Evolutionary conservation across 2,797 vertebrate species (phyloP), one percentile per base, ranked within the genome.

Genomic region (Enteromius radiatus): DNA sequence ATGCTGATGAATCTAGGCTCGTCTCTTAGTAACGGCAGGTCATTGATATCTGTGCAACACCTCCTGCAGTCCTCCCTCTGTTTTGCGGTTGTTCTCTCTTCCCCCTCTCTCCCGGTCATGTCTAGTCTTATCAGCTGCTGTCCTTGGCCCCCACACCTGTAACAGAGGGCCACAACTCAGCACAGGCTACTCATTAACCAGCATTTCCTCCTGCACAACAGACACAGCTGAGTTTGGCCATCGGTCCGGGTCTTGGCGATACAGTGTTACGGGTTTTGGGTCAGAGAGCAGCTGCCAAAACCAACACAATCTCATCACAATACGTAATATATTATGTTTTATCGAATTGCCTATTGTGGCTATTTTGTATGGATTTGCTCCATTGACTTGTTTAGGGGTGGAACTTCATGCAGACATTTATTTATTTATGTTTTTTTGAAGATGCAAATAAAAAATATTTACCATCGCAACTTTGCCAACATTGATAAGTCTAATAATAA

Each of bases 181-280:
- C 82, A 52, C 45, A 1, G 56, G 89, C 92, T 93, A 94, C 90
- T 92, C 88, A 95, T 95, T 95, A 95, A 95, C 95, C 92, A 93
- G 90, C 85, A 94, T 93, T 95, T 95, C 93, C 94, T 95, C 94
- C 94, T 91, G 93, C 92, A 85, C 86, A 77, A 81, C 73, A 79
- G 65, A 80, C 77, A 70, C 76, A 75, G 47, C 74, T 69, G 54
- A 69, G 31, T 54, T 17, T 54, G 45, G 64, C 19, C 47, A 70
- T 52, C 28, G 33, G 68, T 41, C 52, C 47, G 21, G 41, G 69
- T 33, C 23, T 63, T 4, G 1, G 52, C 41, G 23, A 3, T 12
- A 5, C 54, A 38, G 8, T 36, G 12, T 71, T 14, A 61, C 43
- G 54, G 38, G 12, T 26, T 74, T 64, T 64, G 79, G 69, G 21